A percentile compares a stretch with the other conserved stretches of the same genome.
phyloP scores from a whole-genome alignment of 2,888 invertebrate species.

The Macrophya alboannulata region DNA sequence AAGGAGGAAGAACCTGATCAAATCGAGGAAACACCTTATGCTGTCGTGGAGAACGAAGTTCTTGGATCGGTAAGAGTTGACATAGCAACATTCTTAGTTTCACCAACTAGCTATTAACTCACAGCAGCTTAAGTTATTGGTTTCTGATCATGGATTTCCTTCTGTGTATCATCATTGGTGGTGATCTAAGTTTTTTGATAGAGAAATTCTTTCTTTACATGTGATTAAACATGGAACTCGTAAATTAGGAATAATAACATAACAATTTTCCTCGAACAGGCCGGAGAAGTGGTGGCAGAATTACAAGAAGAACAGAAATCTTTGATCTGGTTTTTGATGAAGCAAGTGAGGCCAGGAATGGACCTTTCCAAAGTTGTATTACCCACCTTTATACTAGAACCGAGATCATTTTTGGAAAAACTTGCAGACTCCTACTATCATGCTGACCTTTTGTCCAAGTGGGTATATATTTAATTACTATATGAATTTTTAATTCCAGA shows the following conservation, averaged over 20 bases:
- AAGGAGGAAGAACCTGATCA: conserved; percentile 81
- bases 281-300: conserved; percentile 94
- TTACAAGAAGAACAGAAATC: conserved; percentile 97
- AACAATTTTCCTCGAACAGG: conserved; percentile 78
- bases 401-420: conserved; percentile 96
- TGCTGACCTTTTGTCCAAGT: conserved; percentile 93
- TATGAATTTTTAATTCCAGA: neutral
- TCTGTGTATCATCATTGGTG: neutral
- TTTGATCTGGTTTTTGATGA: conserved; percentile 95
- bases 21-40: conserved; percentile 79
- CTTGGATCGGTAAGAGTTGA: conserved; percentile 81
- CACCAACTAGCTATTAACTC: neutral
- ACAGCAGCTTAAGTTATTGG: neutral
- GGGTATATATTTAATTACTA: conserved; percentile 71
- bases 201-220: neutral
- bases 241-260: neutral
- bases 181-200: neutral
- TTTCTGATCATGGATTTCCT: neutral
- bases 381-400: conserved; percentile 97
- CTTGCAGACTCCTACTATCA: conserved; percentile 97
- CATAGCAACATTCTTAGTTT: neutral
- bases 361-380: conserved; percentile 96
- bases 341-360: conserved; percentile 98
- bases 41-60: conserved; percentile 81
- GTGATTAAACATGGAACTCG: conserved; percentile 9